Conservation (phyloP, 1,140 invertebrate species). For the Ceratina japonica region DNA sequence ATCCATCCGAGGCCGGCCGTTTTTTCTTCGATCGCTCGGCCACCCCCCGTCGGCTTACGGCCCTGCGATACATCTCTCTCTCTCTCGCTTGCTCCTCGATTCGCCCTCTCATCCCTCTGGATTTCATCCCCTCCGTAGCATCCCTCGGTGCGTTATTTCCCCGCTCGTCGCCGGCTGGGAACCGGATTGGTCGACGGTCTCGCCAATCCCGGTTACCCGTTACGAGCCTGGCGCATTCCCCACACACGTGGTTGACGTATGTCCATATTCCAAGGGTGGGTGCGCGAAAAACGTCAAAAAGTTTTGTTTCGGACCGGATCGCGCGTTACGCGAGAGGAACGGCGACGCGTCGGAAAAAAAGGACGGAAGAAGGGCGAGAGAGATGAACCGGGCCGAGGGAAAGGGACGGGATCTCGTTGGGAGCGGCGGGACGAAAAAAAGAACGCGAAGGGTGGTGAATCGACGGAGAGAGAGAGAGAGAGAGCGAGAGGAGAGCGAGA, state of each 20-base stretch:
- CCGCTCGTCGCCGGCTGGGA: constrained; percentile 29
- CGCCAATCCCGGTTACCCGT: constrained; percentile 63
- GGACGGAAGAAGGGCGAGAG: neutral
- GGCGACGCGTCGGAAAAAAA: constrained; percentile 13
- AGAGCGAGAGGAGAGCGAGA: neutral
- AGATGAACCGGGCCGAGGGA: neutral
- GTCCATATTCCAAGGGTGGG: constrained; percentile 70
- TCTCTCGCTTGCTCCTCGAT: constrained; percentile 11
- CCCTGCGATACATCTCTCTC: constrained; percentile 21
- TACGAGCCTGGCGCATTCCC: constrained; percentile 69
- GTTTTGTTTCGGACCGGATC: constrained; percentile 66
- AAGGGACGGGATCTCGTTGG: neutral
- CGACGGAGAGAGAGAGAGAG: neutral
- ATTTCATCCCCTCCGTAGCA: constrained; percentile 45
- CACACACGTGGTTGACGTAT: constrained; percentile 74
- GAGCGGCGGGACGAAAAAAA: neutral
- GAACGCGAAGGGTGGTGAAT: neutral
- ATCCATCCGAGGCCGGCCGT: constrained; percentile 21
- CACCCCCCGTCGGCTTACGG: constrained; percentile 34
- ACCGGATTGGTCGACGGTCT: constrained; percentile 58
- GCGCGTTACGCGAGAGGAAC: constrained; percentile 43
- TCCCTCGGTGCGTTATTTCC: constrained; percentile 43
- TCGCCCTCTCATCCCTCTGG: constrained; percentile 41
- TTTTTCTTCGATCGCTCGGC: constrained; percentile 44
- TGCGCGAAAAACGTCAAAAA: constrained; percentile 75